Evolutionary conservation across 2,113 vertebrate species (phyloP), one percentile per base, ranked within the genome.

Genomic region (Ellobius talpinus): DNA sequence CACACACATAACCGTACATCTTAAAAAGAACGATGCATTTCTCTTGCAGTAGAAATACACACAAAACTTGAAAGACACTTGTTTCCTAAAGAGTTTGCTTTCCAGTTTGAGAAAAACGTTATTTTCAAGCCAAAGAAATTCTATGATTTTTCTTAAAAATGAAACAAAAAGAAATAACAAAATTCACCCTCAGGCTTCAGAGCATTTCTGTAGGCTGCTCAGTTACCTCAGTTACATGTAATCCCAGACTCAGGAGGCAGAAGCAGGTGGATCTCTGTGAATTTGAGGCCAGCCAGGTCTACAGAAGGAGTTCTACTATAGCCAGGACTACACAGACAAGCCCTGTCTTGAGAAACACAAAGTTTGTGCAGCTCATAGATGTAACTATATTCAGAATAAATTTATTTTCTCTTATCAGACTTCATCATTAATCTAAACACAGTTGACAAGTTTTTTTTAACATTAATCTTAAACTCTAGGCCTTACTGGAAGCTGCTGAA

Each of bases 281-380:
- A 70, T 19, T 3, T 70, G 68, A 70, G 68, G 14, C 2, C 68
- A 70, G 33, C 68, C 68, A n/a, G 33, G 33, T 70, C 68, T 70
- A 36, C 33, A 36, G 68, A 70, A 16, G 16, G 33, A 36, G 16
- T 36, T n/a, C 33, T 36, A 36, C 14, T 36, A 70, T 17, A 70
- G 33, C 68, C 68, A 70, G 33, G 68, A 16, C 14, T 19, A 70
- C 68, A n/a, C 68, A 70, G 33, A 70, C 6, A 70, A 70, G 36
- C 16, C 16, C 68, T 70, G 33, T n/a, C 68, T 70, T 36, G 36
- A 70, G 36, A 70, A 70, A 19, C 36, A n/a, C 33, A 70, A 36
- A 70, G 33, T 99, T 99, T 99, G 99, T 99, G 99, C 99, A 99
- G 99, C 99, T 99, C 99, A 99, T 99, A 99, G 99, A 99, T 99